Evolutionary conservation across 2,888 invertebrate species (phyloP), one percentile per base, ranked within the genome.

Genomic region (Dicranocentrus wangi): DNA sequence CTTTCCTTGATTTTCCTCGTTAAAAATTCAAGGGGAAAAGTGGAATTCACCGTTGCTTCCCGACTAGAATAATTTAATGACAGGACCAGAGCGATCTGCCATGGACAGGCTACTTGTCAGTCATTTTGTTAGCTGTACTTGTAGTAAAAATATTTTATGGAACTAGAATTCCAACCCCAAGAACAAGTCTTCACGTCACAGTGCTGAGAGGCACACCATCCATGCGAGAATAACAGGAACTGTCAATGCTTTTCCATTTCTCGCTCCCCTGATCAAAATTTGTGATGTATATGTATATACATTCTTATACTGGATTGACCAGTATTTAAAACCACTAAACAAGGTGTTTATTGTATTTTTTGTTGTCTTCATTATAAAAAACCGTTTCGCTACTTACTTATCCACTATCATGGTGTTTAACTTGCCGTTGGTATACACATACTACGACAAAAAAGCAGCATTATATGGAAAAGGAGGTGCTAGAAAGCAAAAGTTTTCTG

Each of bases 21-120:
- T 19, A 68, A n/a, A 68, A 65, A 27, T 25, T 7, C 51, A 51
- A 25, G 32, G n/a, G 21, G 47, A 76, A 77, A 77, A 60, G 77
- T 61, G 32, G 77, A 78, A 70, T 78, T 78, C 70, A 70, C 77
- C 70, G 77, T 70, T 69, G 58, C 60, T 27, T n/a, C 23, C 39
- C 53, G 73, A 73, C 63, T 73, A 58, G 43, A 58, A 70, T 70
- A 69, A 55, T 39, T 69, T 55, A 60, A 28, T 28, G 60, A 7
- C 25, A 23, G 32, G 28, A 28, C 15, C n/a, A 47, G n/a, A 47
- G 47, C 47, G 2, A 47, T n/a, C 15, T 47, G 15, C n/a, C 10
- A 47, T 10, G n/a, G n/a, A 47, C 47, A 10, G 13, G 60, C 47
- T 47, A 47, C 47, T 47, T 47, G 47, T 17, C 27, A 28, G 60